phyloP scores from a whole-genome alignment of 35 echinoderm and acorn worm genomes.

The Holothuria glaberrima region DNA sequence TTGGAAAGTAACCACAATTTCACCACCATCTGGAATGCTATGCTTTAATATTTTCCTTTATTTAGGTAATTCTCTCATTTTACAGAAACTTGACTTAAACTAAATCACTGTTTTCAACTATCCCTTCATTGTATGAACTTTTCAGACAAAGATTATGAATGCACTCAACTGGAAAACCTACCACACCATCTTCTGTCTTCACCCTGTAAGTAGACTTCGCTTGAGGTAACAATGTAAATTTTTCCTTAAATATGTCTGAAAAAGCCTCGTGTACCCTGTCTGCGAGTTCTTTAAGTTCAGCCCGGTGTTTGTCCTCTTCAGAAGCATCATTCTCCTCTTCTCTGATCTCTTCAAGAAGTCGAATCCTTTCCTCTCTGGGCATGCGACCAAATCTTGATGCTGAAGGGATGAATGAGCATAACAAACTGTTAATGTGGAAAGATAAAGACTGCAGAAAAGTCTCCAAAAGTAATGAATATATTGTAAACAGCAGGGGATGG shows the following conservation, averaged over 20 bases:
- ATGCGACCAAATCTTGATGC: constrained; percentile 98
- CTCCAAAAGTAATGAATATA: too few species aligned
- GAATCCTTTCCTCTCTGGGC: constrained; percentile 91
- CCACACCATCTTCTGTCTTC: constrained; percentile 38
- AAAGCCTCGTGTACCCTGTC: constrained; percentile 90
- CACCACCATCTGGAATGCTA: too few species aligned
- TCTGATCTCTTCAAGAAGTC: constrained; percentile 83
- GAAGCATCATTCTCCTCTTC: constrained; percentile 87
- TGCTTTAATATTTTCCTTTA: too few species aligned
- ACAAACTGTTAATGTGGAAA: background rate
- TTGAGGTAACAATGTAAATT: constrained; percentile 72
- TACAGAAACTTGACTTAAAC: too few species aligned
- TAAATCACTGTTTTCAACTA: too few species aligned
- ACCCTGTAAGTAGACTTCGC: constrained; percentile 52
- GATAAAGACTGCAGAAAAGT: too few species aligned
- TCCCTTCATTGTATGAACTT: too few species aligned
- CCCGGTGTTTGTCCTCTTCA: constrained; percentile 86
- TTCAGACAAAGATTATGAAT: too few species aligned
- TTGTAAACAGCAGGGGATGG: too few species aligned
- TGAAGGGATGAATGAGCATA: constrained; percentile 3
- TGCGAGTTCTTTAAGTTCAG: constrained; percentile 86
- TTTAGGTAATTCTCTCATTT: too few species aligned
- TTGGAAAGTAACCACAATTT: too few species aligned
- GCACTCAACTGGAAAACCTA: background rate
- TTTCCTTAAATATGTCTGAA: constrained; percentile 85